phyloP scores from a whole-genome alignment of 2,113 vertebrate species.

The Pithys albifrons region DNA sequence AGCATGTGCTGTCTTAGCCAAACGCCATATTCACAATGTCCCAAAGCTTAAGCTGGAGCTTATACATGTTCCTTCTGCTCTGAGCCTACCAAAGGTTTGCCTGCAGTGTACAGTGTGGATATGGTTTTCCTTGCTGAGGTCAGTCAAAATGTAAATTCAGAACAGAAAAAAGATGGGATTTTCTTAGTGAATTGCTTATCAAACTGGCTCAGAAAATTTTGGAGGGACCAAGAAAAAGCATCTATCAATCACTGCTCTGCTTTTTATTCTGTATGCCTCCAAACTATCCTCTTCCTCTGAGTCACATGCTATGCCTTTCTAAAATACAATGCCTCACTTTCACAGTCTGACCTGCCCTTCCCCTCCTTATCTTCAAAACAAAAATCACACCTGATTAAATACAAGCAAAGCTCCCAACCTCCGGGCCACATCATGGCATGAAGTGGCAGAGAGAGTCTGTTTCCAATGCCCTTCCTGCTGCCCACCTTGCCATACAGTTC shows the following conservation, averaged over 20 bases:
- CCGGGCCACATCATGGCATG: not conserved
- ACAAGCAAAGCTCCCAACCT: not conserved
- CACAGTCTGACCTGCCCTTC: not conserved
- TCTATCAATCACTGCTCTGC: not conserved
- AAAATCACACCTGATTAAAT: not conserved
- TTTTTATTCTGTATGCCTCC: not conserved
- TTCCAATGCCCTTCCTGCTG: not conserved
- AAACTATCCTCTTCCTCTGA: not conserved
- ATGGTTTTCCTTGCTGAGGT: not conserved
- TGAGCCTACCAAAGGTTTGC: not conserved
- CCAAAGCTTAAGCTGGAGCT: not conserved
- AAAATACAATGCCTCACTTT: not conserved
- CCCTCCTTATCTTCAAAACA: not conserved
- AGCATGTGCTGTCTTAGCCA: not conserved
- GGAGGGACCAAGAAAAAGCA: not conserved
- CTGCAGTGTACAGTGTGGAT: not conserved
- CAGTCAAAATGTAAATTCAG: not conserved
- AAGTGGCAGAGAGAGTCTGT: not conserved
- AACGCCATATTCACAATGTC: fast-evolving
- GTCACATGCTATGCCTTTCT: not conserved
- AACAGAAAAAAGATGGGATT: not conserved
- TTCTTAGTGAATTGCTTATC: not conserved
- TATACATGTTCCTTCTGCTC: not conserved
- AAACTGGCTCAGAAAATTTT: not conserved
- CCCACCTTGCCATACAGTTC: fast-evolving